A percentile compares a stretch with the other conserved stretches of the same genome.
Conservation (phyloP, 2,797 vertebrate genomes). For the Catamblyrhynchus diadema region DNA sequence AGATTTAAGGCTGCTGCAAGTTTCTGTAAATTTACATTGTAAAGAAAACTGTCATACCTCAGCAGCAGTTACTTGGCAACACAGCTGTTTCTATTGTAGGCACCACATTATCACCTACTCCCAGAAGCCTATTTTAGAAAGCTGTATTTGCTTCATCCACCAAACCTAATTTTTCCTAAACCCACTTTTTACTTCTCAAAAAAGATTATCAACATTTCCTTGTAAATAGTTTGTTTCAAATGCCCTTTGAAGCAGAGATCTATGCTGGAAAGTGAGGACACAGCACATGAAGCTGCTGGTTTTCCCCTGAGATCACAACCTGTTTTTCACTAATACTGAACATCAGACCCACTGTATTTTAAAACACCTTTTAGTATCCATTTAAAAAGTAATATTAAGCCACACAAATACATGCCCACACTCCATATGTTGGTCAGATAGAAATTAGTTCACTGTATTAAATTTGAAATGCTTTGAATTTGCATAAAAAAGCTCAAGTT, state of each 20-base stretch:
- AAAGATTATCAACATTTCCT: neutral
- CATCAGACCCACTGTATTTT: neutral
- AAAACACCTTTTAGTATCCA: neutral
- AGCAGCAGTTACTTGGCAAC: neutral
- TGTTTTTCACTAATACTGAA: neutral
- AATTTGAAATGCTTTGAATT: neutral
- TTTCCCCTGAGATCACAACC: neutral
- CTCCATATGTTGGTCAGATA: neutral
- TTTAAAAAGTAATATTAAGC: neutral
- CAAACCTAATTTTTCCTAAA: neutral
- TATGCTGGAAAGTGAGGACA: neutral
- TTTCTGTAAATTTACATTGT: neutral
- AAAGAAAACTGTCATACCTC: neutral
- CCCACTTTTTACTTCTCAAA: neutral
- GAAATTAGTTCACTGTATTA: neutral
- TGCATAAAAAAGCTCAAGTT: neutral
- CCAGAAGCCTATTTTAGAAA: neutral
- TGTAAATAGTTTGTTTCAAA: neutral
- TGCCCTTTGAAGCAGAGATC: neutral
- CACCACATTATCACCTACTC: neutral
- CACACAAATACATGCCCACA: neutral
- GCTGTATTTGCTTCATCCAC: neutral
- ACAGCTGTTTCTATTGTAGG: neutral
- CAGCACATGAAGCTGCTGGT: neutral
- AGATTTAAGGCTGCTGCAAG: neutral